phyloP scores from a whole-genome alignment of 2,797 vertebrate species.

The Lagodon rhomboides region DNA sequence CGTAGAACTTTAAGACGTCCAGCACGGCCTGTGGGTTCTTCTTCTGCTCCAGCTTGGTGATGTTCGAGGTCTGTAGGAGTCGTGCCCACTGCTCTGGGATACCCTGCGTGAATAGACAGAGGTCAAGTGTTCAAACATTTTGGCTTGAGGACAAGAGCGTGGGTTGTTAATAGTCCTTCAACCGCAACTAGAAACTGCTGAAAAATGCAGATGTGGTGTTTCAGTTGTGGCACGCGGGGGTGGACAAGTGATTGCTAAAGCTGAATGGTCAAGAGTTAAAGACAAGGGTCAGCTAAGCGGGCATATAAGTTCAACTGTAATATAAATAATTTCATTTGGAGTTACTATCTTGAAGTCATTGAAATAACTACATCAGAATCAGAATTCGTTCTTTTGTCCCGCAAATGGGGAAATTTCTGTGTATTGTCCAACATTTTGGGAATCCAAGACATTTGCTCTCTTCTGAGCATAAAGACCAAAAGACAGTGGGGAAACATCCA shows the following conservation, averaged over 20 bases:
- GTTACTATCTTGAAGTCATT: no score
- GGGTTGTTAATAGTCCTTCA: not conserved
- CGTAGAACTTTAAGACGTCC: slow-evolving; percentile 98
- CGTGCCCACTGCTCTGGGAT: slow-evolving; percentile 99
- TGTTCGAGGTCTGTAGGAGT: slow-evolving; percentile 97
- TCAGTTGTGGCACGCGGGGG: not conserved
- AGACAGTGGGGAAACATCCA: not conserved
- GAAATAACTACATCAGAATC: no score
- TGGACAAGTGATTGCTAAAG: not conserved
- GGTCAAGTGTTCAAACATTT: slow-evolving; percentile 1
- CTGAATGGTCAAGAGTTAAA: slow-evolving; percentile 1
- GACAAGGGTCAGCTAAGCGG: not conserved
- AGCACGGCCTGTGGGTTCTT: slow-evolving; percentile 98
- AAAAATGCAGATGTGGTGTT: not conserved
- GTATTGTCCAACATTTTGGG: not conserved
- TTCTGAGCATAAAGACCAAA: not conserved
- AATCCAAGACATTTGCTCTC: not conserved
- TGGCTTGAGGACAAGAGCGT: not conserved
- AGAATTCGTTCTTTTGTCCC: no score
- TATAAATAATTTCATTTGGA: no score
- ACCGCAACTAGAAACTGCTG: not conserved
- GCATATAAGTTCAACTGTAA: not conserved
- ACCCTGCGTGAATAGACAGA: slow-evolving; percentile 83
- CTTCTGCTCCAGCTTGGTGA: slow-evolving; percentile 99
- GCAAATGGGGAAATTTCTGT: no score